Evolutionary conservation across 2,113 vertebrate genomes (phyloP).

Genomic region (Meriones unguiculatus): DNA sequence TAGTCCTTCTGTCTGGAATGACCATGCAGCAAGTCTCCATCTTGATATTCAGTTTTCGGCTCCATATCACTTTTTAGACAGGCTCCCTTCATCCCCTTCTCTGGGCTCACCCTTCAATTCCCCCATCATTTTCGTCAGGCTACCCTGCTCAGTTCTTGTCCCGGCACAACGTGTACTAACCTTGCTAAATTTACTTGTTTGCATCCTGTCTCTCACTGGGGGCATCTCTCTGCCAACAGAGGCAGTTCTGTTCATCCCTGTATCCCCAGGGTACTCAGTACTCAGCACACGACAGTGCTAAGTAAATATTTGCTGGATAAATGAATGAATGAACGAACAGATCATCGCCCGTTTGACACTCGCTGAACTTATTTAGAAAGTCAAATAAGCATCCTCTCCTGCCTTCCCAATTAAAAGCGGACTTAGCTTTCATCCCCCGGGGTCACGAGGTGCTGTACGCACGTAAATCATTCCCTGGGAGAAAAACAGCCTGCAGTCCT

Average conservation of each 20-base stretch:
- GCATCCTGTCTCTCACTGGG: background rate
- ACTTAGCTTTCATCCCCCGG: conserved; percentile 56
- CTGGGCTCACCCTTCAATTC: background rate
- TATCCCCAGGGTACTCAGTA: conserved; percentile 28
- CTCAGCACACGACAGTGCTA: conserved; percentile 27
- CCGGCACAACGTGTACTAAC: background rate
- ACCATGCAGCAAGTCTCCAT: background rate
- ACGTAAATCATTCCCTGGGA: conserved; percentile 61
- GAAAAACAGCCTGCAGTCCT: conserved; percentile 33
- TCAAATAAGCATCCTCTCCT: conserved; percentile 62
- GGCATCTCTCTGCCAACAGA: conserved; percentile 10
- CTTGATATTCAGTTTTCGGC: background rate
- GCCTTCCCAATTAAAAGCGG: conserved; percentile 72
- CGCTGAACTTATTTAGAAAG: conserved; percentile 68
- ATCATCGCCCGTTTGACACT: conserved; percentile 55
- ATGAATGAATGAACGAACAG: conserved; percentile 62
- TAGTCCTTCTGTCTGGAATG: background rate
- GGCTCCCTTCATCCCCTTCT: background rate
- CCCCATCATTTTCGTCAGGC: background rate
- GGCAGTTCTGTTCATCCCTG: background rate
- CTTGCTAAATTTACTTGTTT: conserved; percentile 41
- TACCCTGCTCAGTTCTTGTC: background rate
- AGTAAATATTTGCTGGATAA: conserved; percentile 71
- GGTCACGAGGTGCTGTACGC: conserved; percentile 33
- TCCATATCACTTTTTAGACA: background rate